These are phyloP conservation scores for Eudasyphora cyanicolor DNA, from an alignment of 2,888 invertebrate genomes.

Conservation along the genomic window DNA sequence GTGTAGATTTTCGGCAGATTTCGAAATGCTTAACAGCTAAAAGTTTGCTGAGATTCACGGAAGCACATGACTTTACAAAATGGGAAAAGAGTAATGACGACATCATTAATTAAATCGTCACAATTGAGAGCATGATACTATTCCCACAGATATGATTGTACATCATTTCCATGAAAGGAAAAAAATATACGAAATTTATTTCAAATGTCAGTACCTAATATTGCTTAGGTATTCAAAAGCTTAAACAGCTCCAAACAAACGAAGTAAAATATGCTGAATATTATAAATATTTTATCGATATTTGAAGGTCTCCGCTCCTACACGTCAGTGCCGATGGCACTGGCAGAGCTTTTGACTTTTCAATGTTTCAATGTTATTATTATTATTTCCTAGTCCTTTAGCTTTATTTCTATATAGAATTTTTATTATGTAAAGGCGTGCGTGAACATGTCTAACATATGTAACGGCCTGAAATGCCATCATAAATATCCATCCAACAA, in stretches of 20 bases:
- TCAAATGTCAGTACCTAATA: not conserved
- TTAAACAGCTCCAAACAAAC: not conserved
- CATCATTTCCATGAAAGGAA: too few relatives aligned
- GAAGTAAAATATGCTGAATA: slow-evolving; percentile 52
- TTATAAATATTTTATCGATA: slow-evolving; percentile 66
- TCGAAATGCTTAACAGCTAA: too few relatives aligned
- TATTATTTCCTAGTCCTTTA: slow-evolving; percentile 3
- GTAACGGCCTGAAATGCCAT: slow-evolving; percentile 60
- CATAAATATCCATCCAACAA: slow-evolving; percentile 60
- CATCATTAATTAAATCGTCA: slow-evolving; percentile 21
- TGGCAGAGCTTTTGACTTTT: not conserved
- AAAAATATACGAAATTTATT: too few relatives aligned
- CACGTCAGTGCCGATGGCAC: not conserved
- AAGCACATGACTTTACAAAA: not conserved
- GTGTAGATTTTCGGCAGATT: too few relatives aligned
- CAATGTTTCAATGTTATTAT: not conserved
- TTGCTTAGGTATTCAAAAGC: slow-evolving; percentile 23
- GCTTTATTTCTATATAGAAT: not conserved
- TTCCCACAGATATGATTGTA: not conserved
- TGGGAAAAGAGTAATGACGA: not conserved
- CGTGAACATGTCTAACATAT: slow-evolving; percentile 58
- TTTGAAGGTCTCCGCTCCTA: slow-evolving; percentile 50
- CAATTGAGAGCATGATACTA: not conserved
- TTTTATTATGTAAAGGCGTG: slow-evolving; percentile 49
- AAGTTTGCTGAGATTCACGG: too few relatives aligned